Percentiles rank a stretch among this genome's conserved stretches.
Conservation (phyloP, 1,140 invertebrate species). For the Scaptomyza graminum region DNA sequence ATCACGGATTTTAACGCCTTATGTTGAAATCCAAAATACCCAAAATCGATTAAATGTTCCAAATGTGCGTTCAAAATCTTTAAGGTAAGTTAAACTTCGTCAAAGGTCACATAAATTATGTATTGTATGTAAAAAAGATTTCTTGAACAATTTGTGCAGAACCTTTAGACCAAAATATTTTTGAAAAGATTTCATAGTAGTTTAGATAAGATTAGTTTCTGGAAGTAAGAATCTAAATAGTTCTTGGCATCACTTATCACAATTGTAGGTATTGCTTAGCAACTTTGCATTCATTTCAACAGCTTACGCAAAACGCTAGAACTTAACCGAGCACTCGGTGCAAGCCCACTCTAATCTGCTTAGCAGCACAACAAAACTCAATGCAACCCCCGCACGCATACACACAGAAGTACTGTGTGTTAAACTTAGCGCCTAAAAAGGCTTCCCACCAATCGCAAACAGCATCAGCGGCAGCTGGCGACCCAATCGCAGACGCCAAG, state of each 20-base stretch:
- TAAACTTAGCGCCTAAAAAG: conserved; percentile 49
- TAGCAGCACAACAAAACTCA: background rate
- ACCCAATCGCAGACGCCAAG: conserved; percentile 73
- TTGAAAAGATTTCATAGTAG: too few species aligned
- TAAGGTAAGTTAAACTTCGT: too few species aligned
- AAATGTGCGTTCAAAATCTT: background rate
- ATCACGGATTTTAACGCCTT: conserved; percentile 6
- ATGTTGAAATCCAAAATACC: too few species aligned
- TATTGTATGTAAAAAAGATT: too few species aligned
- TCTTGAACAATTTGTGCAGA: too few species aligned
- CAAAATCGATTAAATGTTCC: background rate
- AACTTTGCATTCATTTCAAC: background rate
- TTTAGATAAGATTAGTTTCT: too few species aligned
- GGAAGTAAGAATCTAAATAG: too few species aligned
- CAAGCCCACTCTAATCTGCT: too few species aligned
- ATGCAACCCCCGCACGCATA: conserved; percentile 6
- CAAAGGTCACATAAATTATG: too few species aligned
- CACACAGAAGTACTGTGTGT: background rate
- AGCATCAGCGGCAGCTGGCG: conserved; percentile 36
- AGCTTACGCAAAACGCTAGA: background rate
- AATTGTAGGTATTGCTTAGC: too few species aligned
- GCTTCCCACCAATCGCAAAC: conserved; percentile 66
- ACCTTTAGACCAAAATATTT: background rate
- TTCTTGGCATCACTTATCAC: too few species aligned
- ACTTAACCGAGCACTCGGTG: too few species aligned